Conservation (phyloP, 2,888 invertebrate species). For the Nymphalis c-album region DNA sequence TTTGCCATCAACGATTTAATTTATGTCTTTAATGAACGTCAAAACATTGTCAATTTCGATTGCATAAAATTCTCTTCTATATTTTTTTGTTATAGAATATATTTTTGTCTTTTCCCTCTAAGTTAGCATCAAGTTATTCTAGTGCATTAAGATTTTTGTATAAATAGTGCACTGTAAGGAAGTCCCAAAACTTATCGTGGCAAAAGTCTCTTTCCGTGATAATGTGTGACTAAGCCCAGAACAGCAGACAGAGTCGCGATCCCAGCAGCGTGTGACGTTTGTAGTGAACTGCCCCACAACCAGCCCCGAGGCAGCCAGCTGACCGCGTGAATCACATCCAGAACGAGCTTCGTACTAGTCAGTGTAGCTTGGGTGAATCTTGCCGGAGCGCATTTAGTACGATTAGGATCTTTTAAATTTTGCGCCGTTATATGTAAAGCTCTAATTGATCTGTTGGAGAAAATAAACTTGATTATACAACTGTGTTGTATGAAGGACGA, state of each 20-base stretch:
- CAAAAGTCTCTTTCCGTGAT: slow-evolving; percentile 57
- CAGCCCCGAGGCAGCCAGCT: slow-evolving; percentile 90
- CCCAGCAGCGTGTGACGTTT: slow-evolving; percentile 52
- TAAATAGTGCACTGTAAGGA: not conserved
- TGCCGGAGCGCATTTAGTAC: slow-evolving; percentile 60
- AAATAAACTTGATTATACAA: not conserved
- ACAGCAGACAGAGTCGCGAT: slow-evolving; percentile 62
- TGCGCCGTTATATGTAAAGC: slow-evolving; percentile 55
- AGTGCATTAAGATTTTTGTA: too few species aligned
- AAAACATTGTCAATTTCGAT: too few species aligned
- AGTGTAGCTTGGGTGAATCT: slow-evolving; percentile 65
- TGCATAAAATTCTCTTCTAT: too few species aligned
- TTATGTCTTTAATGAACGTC: too few species aligned
- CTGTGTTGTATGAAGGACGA: too few species aligned
- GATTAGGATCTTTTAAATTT: slow-evolving; percentile 49
- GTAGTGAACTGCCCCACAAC: slow-evolving; percentile 88
- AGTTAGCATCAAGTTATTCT: too few species aligned
- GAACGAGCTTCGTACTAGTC: slow-evolving; percentile 62
- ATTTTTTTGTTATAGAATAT: too few species aligned
- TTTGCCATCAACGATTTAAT: too few species aligned
- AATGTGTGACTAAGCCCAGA: slow-evolving; percentile 63
- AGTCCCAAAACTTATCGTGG: slow-evolving; percentile 36
- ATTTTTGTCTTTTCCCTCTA: too few species aligned
- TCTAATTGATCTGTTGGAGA: slow-evolving; percentile 60
- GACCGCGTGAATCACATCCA: slow-evolving; percentile 89